Evolutionary conservation across 2,888 invertebrate genomes (phyloP).

Genomic region (Caenorhabditis sp.): DNA sequence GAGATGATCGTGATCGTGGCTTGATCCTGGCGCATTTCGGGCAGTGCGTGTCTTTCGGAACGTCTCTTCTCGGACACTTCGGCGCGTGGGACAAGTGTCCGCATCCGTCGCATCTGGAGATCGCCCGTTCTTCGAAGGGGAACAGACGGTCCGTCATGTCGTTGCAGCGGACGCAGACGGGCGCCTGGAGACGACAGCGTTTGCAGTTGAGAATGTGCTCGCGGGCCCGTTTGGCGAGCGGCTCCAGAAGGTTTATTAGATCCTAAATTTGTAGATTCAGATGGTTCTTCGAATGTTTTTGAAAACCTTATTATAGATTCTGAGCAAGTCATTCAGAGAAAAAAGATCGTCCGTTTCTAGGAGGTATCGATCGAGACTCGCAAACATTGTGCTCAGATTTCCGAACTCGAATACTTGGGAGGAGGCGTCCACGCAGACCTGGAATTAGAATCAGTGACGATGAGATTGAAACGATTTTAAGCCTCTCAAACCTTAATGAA

Average conservation of each 20-base stretch:
- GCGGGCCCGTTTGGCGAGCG: constrained; percentile 41
- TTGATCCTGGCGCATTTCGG: constrained; percentile 50
- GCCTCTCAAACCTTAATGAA: constrained; percentile 70
- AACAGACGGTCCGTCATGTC: constrained; percentile 66
- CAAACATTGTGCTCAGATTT: constrained; percentile 73
- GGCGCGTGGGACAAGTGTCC: constrained; percentile 66
- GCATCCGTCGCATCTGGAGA: constrained; percentile 68
- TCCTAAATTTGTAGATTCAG: constrained; percentile 23
- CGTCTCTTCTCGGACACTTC: constrained; percentile 57
- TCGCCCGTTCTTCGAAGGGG: constrained; percentile 66
- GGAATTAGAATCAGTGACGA: not conserved
- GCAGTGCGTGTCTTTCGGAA: constrained; percentile 44
- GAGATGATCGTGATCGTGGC: constrained; percentile 1
- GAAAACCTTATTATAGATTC: constrained; percentile 68
- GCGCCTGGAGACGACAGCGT: constrained; percentile 61
- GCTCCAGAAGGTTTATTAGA: constrained; percentile 45
- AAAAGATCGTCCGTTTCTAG: constrained; percentile 70
- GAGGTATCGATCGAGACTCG: constrained; percentile 70
- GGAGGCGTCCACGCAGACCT: constrained; percentile 50
- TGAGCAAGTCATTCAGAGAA: constrained; percentile 72
- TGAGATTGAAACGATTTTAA: too few species aligned
- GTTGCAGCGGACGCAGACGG: constrained; percentile 68
- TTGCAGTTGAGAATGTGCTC: constrained; percentile 56
- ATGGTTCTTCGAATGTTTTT: too few species aligned
- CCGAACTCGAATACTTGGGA: constrained; percentile 46